A percentile compares a stretch with the other conserved stretches of the same genome.
phyloP scores from a whole-genome alignment of 2,888 invertebrate genomes.

The Itoplectis maculator region DNA sequence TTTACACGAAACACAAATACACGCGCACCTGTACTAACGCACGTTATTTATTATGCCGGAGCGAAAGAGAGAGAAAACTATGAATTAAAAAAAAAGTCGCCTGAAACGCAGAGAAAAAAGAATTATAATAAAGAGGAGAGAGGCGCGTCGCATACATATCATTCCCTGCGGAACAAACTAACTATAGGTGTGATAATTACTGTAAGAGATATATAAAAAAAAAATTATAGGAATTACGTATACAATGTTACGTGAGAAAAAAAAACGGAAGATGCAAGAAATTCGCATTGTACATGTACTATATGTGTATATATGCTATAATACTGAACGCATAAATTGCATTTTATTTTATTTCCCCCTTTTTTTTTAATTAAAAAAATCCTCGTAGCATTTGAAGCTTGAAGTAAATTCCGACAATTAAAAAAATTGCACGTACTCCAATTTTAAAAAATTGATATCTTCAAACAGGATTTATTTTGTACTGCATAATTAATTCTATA shows the following conservation, averaged over 20 bases:
- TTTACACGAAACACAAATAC: slow-evolving; percentile 18
- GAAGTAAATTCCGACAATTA: too few relatives aligned
- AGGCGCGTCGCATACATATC: slow-evolving; percentile 82
- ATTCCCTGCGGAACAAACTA: slow-evolving; percentile 81
- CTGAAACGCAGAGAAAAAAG: not conserved
- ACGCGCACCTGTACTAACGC: slow-evolving; percentile 65
- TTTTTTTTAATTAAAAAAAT: slow-evolving; percentile 2
- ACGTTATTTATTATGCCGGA: slow-evolving; percentile 64
- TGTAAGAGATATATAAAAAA: slow-evolving; percentile 53
- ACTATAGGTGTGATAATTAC: slow-evolving; percentile 80
- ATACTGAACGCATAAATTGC: slow-evolving; percentile 61
- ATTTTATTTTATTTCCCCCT: slow-evolving; percentile 17
- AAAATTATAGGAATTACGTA: slow-evolving; percentile 57
- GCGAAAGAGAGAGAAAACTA: slow-evolving; percentile 22
- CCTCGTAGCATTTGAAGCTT: not conserved
- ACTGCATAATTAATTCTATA: too few relatives aligned
- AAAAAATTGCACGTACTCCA: too few relatives aligned
- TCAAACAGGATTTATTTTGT: too few relatives aligned
- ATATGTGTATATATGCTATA: slow-evolving; percentile 71
- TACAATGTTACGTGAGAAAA: slow-evolving; percentile 61
- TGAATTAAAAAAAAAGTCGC: slow-evolving; percentile 35
- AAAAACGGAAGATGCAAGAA: slow-evolving; percentile 66
- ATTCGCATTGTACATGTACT: slow-evolving; percentile 68
- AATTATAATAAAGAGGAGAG: slow-evolving; percentile 22
- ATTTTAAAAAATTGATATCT: too few relatives aligned